Conservation (phyloP, 2,888 invertebrate species). For the Pegoplata infirma region DNA sequence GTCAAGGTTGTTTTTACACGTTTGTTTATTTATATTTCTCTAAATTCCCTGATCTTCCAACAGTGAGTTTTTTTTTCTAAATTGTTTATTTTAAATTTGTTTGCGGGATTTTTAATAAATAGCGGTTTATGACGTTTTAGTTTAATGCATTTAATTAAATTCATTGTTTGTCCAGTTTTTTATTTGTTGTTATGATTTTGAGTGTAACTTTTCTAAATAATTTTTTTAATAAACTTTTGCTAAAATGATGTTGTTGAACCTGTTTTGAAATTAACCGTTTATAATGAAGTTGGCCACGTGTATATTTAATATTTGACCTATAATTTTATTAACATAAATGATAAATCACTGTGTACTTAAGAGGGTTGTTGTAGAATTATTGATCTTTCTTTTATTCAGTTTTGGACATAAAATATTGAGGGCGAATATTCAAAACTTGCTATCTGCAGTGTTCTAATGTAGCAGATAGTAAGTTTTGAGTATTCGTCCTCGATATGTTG, state of each 20-base stretch:
- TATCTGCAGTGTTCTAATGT: no score
- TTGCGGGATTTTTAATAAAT: background rate
- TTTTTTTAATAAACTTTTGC: background rate
- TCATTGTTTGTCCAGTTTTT: background rate
- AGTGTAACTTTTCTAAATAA: no score
- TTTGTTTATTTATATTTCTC: background rate
- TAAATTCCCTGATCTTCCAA: background rate
- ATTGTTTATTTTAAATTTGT: background rate
- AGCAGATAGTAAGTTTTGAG: no score
- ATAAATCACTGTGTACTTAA: no score
- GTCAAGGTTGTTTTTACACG: slow-evolving; percentile 39
- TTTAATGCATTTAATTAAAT: background rate
- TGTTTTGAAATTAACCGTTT: background rate
- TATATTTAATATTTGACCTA: background rate
- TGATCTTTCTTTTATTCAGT: no score
- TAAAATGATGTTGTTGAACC: background rate
- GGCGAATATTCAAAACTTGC: no score
- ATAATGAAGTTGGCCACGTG: no score
- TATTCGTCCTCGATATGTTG: no score
- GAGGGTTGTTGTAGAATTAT: no score
- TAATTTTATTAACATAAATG: no score
- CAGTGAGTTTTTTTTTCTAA: background rate
- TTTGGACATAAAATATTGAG: no score
- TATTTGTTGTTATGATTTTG: no score
- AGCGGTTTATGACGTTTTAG: background rate